Evolutionary conservation across 2,888 invertebrate genomes (phyloP).

Genomic region (Netelia inedita): DNA sequence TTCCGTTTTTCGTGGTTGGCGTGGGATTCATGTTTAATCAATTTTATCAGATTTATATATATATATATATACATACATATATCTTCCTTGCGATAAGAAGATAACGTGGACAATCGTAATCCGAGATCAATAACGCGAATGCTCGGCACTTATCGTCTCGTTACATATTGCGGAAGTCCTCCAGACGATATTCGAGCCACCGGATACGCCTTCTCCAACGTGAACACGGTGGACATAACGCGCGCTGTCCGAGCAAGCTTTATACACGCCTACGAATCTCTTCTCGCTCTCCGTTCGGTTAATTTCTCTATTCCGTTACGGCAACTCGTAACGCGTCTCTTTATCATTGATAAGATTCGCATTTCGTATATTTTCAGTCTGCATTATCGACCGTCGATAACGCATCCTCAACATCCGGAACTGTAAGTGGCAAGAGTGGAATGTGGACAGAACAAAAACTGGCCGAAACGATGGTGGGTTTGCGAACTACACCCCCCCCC

Average conservation of each 20-base stretch:
- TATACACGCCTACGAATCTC: background rate
- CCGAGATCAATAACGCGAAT: background rate
- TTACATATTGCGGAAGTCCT: background rate
- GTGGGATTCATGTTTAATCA: too few species aligned
- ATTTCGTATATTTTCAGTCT: too few species aligned
- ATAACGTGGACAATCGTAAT: background rate
- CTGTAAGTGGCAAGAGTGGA: background rate
- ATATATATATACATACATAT: too few species aligned
- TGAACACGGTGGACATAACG: background rate
- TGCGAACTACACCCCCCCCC: background rate
- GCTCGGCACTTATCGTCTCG: too few species aligned
- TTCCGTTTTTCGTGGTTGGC: too few species aligned
- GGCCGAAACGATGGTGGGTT: background rate
- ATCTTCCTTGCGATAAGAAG: too few species aligned
- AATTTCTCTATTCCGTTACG: too few species aligned
- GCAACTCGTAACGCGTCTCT: too few species aligned
- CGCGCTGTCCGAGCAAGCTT: background rate
- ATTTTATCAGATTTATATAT: too few species aligned
- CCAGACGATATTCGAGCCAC: slow-evolving; percentile 5
- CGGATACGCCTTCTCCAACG: background rate
- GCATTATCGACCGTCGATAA: too few species aligned
- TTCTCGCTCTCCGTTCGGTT: background rate
- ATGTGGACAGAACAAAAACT: background rate
- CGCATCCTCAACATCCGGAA: too few species aligned
- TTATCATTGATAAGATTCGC: too few species aligned